Evolutionary conservation across 2,113 vertebrate species (phyloP).

Genomic region (Apistogramma diplotaenia): DNA sequence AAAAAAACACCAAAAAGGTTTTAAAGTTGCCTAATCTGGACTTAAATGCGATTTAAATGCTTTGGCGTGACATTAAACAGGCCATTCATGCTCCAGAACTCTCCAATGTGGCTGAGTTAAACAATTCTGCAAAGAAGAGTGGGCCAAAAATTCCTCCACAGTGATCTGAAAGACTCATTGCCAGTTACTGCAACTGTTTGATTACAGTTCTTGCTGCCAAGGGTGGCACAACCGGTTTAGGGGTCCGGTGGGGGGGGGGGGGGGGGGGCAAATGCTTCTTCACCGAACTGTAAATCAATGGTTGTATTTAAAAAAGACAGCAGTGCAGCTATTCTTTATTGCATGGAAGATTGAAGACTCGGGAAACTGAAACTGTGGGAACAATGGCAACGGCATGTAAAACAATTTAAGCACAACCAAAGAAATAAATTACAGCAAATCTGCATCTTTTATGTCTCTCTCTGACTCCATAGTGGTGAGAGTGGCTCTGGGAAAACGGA

Average conservation of each 20-base stretch:
- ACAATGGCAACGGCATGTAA: neutral
- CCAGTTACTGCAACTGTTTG: neutral
- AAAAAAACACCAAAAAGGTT: no score
- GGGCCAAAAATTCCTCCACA: neutral
- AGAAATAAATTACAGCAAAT: neutral
- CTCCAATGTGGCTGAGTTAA: no score
- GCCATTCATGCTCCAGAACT: no score
- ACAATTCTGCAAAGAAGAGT: no score
- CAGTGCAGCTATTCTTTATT: neutral
- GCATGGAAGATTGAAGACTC: neutral
- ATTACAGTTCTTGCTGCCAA: neutral
- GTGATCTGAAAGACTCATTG: neutral
- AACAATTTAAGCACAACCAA: neutral
- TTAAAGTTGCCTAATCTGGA: no score
- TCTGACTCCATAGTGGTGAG: conserved; percentile 82
- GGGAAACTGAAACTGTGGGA: no score
- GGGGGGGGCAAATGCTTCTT: neutral
- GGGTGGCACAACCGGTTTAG: neutral
- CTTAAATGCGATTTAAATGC: no score
- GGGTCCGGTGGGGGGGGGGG: no score
- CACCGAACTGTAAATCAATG: neutral
- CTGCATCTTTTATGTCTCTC: neutral
- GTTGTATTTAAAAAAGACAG: neutral
- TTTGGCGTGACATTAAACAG: no score
- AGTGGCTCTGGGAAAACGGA: conserved; percentile 93